Evolutionary conservation across 1,140 invertebrate genomes (phyloP), one percentile per base, ranked within the genome.

Genomic region (Drosophila kanapiae): DNA sequence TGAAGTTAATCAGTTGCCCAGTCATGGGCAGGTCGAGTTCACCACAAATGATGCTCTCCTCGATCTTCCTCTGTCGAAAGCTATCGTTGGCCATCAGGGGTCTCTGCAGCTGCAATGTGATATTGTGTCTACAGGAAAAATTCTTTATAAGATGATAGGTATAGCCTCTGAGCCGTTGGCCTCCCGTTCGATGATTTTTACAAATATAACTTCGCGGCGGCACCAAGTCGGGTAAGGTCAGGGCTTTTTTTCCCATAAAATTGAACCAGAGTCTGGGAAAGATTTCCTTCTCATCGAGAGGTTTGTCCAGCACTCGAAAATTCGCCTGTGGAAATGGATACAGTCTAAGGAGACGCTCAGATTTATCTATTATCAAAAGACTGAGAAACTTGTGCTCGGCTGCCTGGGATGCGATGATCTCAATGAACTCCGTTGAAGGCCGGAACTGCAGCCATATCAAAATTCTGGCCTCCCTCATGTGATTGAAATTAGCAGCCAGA

Each of bases 401-500:
- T 1, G 72, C 53, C 18, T 70, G n/a, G 1, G 13, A 13, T 3
- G 8, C 14, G 0, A 83, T 27, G 14, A 35, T 1, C 1, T 18
- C 4, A 0, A 80, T 47, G 5, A 51, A 29, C 14, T 43, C 3
- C 9, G 13, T 2, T 0, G 23, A 27, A 3, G 27, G 14, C 1
- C 2, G 38, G 18, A 7, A 5, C 4, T n/a, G 42, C n/a, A 87
- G 8, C 49, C 53, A 83, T 0, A 87, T 14, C 4, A 84, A 23
- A 18, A 88, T 75, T 11, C 83, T 48, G 0, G 33, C 49, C n/a
- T 71, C 58, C 5, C 77, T 56, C 45, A 87, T 72, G 3, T 75
- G 45, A 43, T 83, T 61, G 1, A 81, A 51, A 3, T 48, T 38
- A 0, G 13, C 23, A 3, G 84, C 68, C 54, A 87, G 27, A 11